Base-by-base conservation (phyloP, 2,797 vertebrate species). In the Pterois miles region DNA sequence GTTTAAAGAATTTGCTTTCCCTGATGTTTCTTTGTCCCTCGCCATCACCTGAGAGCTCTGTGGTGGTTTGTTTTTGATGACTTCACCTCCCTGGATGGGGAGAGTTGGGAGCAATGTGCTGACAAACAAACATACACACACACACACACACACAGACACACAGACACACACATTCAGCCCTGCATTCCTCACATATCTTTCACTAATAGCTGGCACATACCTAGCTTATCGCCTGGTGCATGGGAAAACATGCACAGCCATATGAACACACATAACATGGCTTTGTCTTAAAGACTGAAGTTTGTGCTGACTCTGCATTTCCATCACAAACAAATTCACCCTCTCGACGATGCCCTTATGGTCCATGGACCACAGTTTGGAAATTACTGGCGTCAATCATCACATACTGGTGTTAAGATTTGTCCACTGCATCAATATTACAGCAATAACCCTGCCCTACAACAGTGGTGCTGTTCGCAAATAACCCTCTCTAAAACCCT, bases 171-270 rank as follows among this genome's bases (percentile, higher is more conserved):
- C 62, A 82, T 31, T 38, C 78, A 79, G 69, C 73, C 58, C 60
- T 33, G 77, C 88, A 94, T 92, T 91, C 90, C 88, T 90, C 62
- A 48, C 90, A 90, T 91, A 84, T 89, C 65, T 80, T 60, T 79
- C 83, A 83, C 59, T 83, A 81, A 79, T 75, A 82, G 77, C 63
- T 16, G 71, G n/a, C 77, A 76, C 76, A 85, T 73, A 73, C 73
- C 75, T 65, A 34, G 38, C 70, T 74, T 60, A 82, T 72, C 52
- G 65, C 54, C 80, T 36, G 80, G 59, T 66, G 70, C 72, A 68
- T 66, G 78, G 71, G 70, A 76, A 76, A 86, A 86, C 73, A 80
- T 27, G 60, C 16, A 25, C 68, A 38, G 59, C 63, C 65, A 22
- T 62, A 71, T 70, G 53, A 62, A 57, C 2, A 9, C 56, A 83